Evolutionary conservation across 2,797 vertebrate genomes (phyloP).

Genomic region (Catamblyrhynchus diadema): DNA sequence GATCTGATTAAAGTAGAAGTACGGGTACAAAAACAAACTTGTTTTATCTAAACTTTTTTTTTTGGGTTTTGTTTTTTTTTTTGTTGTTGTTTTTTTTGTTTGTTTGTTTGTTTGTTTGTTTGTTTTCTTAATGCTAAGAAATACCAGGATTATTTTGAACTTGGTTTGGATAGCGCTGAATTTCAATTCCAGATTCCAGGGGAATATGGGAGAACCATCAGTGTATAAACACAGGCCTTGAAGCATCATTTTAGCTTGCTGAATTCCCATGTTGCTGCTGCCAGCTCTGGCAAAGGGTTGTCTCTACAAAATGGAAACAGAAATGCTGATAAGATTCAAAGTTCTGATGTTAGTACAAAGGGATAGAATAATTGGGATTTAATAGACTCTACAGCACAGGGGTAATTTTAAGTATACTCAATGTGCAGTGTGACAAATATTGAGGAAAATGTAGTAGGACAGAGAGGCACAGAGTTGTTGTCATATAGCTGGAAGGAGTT

Average conservation of each 20-base stretch:
- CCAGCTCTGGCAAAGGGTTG: neutral
- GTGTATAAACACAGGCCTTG: neutral
- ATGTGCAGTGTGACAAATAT: neutral
- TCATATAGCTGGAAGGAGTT: neutral
- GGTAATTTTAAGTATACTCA: neutral
- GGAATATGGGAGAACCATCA: neutral
- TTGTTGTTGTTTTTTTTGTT: neutral
- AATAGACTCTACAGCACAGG: neutral
- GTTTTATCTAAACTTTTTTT: neutral
- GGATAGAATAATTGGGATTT: neutral
- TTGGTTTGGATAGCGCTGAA: neutral
- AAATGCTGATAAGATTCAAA: neutral
- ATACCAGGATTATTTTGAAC: neutral
- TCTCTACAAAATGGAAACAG: neutral
- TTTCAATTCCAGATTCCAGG: neutral
- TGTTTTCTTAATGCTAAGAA: neutral
- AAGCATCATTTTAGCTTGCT: neutral
- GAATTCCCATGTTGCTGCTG: neutral
- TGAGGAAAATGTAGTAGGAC: neutral
- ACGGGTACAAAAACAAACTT: neutral
- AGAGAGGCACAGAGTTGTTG: neutral
- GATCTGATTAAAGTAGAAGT: neutral
- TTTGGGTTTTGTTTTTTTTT: neutral
- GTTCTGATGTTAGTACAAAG: neutral
- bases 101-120: too few relatives aligned